Evolutionary conservation across 2,888 invertebrate species (phyloP).

Genomic region (Tipula lateralis): DNA sequence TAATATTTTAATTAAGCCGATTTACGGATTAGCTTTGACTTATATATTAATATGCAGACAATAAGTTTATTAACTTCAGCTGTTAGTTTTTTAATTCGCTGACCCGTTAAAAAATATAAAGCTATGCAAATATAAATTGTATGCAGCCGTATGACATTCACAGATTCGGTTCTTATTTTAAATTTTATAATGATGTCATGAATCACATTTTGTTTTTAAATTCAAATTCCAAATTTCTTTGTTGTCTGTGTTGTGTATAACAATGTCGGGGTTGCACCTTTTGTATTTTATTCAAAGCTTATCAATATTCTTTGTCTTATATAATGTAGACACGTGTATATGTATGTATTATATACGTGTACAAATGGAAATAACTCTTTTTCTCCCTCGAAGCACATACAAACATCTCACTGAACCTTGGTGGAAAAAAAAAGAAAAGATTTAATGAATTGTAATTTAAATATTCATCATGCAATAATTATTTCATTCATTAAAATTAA

Average conservation of each 20-base stretch:
- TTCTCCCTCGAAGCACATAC: background rate
- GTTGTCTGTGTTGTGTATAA: background rate
- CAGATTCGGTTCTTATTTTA: background rate
- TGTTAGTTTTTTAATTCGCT: background rate
- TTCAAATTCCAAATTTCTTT: background rate
- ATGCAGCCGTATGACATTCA: background rate
- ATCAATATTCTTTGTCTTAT: background rate
- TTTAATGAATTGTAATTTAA: background rate
- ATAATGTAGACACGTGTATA: background rate
- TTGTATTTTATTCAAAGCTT: background rate
- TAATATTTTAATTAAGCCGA: background rate
- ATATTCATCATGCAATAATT: background rate
- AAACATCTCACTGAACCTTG: background rate
- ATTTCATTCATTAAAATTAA: slow-evolving; percentile 3
- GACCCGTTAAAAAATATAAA: background rate
- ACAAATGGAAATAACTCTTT: background rate
- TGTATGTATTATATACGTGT: background rate
- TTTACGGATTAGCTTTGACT: background rate
- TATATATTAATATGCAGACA: background rate
- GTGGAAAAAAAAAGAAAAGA: background rate
- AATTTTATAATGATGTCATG: background rate
- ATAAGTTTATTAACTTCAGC: background rate
- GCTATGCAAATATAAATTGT: background rate
- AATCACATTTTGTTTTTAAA: background rate
- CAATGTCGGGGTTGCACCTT: background rate